Percentiles rank a stretch among this genome's conserved stretches.
Conservation (phyloP, 2,113 vertebrate species). For the Phrynosoma blainvillii region DNA sequence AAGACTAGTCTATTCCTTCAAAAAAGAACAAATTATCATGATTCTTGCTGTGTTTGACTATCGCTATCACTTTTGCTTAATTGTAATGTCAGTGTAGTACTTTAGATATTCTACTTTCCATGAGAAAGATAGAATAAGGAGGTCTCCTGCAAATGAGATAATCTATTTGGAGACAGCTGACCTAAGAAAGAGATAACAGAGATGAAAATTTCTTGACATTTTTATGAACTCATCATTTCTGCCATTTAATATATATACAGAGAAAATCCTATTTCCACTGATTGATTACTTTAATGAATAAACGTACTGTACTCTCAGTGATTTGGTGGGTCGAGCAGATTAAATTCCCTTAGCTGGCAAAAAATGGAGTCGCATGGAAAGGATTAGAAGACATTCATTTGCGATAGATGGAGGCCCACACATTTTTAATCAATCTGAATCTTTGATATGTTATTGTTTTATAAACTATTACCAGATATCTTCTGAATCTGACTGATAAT, state of each 20-base stretch:
- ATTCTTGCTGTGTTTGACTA: slow-evolving; percentile 68
- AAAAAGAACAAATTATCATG: slow-evolving; percentile 64
- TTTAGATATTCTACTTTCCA: slow-evolving; percentile 60
- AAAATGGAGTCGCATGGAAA: slow-evolving; percentile 66
- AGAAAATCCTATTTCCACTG: slow-evolving; percentile 69
- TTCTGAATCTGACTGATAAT: slow-evolving; percentile 36
- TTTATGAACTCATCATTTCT: slow-evolving; percentile 76
- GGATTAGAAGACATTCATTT: slow-evolving; percentile 63
- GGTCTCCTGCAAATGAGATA: slow-evolving; percentile 55
- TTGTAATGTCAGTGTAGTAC: slow-evolving; percentile 61
- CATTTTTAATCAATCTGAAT: slow-evolving; percentile 46
- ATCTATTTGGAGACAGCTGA: slow-evolving; percentile 65
- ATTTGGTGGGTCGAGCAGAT: slow-evolving; percentile 67
- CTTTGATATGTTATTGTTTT: slow-evolving; percentile 65
- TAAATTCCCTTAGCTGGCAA: slow-evolving; percentile 73
- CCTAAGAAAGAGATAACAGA: slow-evolving; percentile 71
- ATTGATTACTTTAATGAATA: slow-evolving; percentile 80
- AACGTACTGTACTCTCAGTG: slow-evolving; percentile 62
- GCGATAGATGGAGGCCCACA: background rate
- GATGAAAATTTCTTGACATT: slow-evolving; percentile 72
- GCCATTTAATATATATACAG: slow-evolving; percentile 74
- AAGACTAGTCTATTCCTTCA: slow-evolving; percentile 50
- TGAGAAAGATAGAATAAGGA: slow-evolving; percentile 55
- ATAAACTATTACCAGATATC: slow-evolving; percentile 45
- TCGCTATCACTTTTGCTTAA: slow-evolving; percentile 56